These are phyloP conservation scores for Pangasius mekongensis DNA, from an alignment of 2,797 vertebrate genomes.

Conservation along the genomic window DNA sequence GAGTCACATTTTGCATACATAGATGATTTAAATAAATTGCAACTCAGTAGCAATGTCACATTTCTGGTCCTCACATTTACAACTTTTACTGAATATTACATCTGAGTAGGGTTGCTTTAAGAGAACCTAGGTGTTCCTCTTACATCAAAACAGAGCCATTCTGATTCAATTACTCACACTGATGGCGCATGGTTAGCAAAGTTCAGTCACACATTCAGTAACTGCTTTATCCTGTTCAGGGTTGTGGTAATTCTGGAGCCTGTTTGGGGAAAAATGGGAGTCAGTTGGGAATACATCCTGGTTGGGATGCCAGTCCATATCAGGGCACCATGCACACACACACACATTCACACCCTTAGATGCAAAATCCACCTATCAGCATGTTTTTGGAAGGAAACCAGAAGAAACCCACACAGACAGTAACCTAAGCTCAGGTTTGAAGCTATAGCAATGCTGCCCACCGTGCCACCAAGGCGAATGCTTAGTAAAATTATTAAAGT, in stretches of 20 bases:
- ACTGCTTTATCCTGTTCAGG: not conserved
- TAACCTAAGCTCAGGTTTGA: not conserved
- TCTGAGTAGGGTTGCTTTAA: slow-evolving; percentile 26
- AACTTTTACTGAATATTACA: slow-evolving; percentile 48
- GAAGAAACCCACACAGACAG: too few relatives aligned
- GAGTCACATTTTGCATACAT: slow-evolving; percentile 36
- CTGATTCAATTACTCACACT: slow-evolving; percentile 30
- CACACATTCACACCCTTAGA: not conserved
- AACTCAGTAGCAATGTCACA: slow-evolving; percentile 50
- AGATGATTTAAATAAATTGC: slow-evolving; percentile 51
- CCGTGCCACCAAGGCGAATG: not conserved
- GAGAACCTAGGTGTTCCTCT: slow-evolving; percentile 26
- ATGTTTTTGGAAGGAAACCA: not conserved
- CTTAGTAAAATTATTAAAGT: slow-evolving; percentile 32
- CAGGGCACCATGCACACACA: not conserved
- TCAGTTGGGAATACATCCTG: not conserved
- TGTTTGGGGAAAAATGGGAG: not conserved
- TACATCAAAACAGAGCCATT: not conserved
- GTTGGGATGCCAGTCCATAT: not conserved
- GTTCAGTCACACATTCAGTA: not conserved
- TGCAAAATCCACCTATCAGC: not conserved
- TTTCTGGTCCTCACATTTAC: slow-evolving; percentile 32
- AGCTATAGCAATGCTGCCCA: not conserved
- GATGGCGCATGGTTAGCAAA: slow-evolving; percentile 1
- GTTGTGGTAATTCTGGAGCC: not conserved